Evolutionary conservation across 1,140 invertebrate species (phyloP).

Genomic region (Heliothis virescens): DNA sequence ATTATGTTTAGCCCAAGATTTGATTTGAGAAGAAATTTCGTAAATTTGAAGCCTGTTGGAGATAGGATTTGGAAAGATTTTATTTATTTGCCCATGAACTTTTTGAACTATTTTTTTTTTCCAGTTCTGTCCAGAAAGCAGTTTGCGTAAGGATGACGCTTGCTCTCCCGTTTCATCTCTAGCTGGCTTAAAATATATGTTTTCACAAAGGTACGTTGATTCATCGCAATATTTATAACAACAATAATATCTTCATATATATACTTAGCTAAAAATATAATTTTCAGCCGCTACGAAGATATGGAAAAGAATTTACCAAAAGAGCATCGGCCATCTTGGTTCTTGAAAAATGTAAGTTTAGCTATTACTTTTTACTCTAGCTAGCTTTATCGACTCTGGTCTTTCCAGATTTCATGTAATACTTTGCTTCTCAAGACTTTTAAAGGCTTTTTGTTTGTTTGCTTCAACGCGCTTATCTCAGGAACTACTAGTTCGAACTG

Average conservation of each 20-base stretch:
- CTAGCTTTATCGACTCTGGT: too few species aligned
- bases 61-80: too few species aligned
- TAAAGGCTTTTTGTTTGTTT: too few species aligned
- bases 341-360: slow-evolving; percentile 70
- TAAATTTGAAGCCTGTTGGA: too few species aligned
- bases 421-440: too few species aligned
- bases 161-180: slow-evolving; percentile 63
- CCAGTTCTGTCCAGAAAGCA: slow-evolving; percentile 67
- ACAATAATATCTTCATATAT: not conserved
- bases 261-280: not conserved
- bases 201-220: slow-evolving; percentile 69
- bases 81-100: too few species aligned
- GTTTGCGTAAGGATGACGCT: slow-evolving; percentile 57
- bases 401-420: too few species aligned
- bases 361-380: not conserved
- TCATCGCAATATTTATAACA: not conserved
- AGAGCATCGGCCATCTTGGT: slow-evolving; percentile 65
- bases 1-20: too few species aligned
- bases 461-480: too few species aligned
- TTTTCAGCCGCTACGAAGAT: slow-evolving; percentile 69
- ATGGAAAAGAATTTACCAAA: slow-evolving; percentile 60
- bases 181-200: slow-evolving; percentile 67
- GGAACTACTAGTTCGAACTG: too few species aligned
- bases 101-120: too few species aligned
- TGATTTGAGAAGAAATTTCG: too few species aligned